Conservation (phyloP, 2,113 vertebrate species). For the Aviceda subcristata region DNA sequence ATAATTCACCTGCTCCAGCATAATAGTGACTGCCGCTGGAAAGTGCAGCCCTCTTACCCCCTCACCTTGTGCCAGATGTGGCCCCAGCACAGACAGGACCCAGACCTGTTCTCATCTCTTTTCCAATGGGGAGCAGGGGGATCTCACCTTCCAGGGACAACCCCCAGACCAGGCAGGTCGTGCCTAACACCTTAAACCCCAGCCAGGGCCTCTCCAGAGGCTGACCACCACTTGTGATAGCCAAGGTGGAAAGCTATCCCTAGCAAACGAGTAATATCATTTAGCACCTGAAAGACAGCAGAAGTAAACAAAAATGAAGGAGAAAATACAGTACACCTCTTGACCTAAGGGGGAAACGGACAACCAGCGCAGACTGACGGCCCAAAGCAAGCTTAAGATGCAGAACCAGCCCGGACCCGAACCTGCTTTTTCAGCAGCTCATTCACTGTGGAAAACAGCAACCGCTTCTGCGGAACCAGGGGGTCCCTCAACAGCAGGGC, state of each 20-base stretch:
- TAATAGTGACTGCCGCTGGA: fast-evolving
- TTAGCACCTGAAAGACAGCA: neutral
- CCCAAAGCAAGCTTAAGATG: too few relatives aligned
- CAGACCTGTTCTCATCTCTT: neutral
- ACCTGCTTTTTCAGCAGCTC: neutral
- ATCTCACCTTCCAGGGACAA: neutral
- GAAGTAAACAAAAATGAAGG: neutral
- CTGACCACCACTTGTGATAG: neutral
- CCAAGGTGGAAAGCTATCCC: too few relatives aligned
- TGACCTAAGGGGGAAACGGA: neutral
- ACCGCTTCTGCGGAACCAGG: neutral
- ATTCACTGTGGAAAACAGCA: neutral
- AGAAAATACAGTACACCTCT: too few relatives aligned
- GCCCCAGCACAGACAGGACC: neutral
- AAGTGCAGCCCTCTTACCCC: too few relatives aligned
- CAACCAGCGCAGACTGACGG: too few relatives aligned
- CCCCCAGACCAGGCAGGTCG: fast-evolving
- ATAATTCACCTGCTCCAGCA: neutral
- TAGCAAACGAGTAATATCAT: fast-evolving
- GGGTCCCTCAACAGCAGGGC: too few relatives aligned
- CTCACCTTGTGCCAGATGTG: fast-evolving
- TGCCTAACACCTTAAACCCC: too few relatives aligned
- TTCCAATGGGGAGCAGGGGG: neutral
- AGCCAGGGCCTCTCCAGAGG: too few relatives aligned
- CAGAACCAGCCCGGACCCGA: neutral